A percentile compares a stretch with the other conserved stretches of the same genome.
Conservation (phyloP, 2,797 vertebrate species). For the Mormyrus hasselquistii region DNA sequence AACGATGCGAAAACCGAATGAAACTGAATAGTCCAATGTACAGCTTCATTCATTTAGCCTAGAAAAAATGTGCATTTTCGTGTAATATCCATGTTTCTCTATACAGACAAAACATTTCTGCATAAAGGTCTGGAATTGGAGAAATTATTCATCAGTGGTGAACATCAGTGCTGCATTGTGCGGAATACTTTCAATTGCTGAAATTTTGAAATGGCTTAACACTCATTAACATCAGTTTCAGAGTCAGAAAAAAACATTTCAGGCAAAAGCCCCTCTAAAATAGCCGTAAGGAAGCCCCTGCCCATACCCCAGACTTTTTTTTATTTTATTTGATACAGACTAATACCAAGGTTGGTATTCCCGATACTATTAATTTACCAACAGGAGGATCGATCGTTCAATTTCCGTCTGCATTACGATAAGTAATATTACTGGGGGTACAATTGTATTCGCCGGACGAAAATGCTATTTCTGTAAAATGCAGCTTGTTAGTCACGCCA, state of each 20-base stretch:
- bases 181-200: background rate
- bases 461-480: background rate
- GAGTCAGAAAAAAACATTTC: background rate
- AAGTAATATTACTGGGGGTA: background rate
- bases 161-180: background rate
- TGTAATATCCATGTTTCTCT: background rate
- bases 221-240: background rate
- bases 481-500: background rate
- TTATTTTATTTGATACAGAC: background rate
- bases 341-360: background rate
- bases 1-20: background rate
- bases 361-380: background rate
- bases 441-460: background rate
- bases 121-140: background rate
- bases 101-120: background rate
- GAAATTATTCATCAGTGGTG: background rate
- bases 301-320: background rate
- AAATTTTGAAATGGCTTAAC: background rate
- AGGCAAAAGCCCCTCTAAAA: background rate
- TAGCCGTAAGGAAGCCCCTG: too few species aligned
- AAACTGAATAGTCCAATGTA: background rate
- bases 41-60: background rate
- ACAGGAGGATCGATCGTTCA: background rate
- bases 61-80: background rate
- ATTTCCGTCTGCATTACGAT: background rate